Conservation (phyloP, 1,140 invertebrate genomes). For the Calosoma granatense region DNA sequence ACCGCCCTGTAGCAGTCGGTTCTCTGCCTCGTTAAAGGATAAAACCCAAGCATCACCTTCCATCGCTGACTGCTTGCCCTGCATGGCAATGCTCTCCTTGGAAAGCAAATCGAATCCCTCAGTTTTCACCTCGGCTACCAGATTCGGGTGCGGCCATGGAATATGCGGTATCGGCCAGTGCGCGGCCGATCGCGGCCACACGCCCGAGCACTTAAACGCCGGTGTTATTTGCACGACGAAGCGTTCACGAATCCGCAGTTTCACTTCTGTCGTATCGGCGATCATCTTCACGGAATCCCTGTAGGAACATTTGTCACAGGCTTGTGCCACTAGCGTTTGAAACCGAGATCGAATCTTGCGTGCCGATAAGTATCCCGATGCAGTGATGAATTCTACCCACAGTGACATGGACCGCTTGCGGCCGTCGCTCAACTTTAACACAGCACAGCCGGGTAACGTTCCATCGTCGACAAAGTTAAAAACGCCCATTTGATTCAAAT, state of each 20-base stretch:
- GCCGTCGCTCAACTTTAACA: constrained; percentile 92
- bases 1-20: constrained; percentile 65
- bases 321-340: constrained; percentile 88
- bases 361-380: constrained; percentile 88
- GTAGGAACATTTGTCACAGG: constrained; percentile 87
- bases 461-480: constrained; percentile 97
- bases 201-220: constrained; percentile 84
- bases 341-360: constrained; percentile 90
- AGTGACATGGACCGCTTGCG: constrained; percentile 92
- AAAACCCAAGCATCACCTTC: constrained; percentile 94
- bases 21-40: constrained; percentile 82
- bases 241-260: constrained; percentile 78
- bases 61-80: constrained; percentile 83
- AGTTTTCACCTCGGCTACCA: constrained; percentile 85
- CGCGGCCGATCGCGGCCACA: constrained; percentile 88
- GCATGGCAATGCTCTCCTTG: constrained; percentile 68
- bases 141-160: constrained; percentile 80
- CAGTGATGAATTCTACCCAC: constrained; percentile 97
- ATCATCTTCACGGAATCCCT: constrained; percentile 90
- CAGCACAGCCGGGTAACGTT: constrained; percentile 87
- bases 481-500: constrained; percentile 98
- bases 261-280: constrained; percentile 82
- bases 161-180: constrained; percentile 88
- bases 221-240: constrained; percentile 91
- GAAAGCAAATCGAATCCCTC: constrained; percentile 89